phyloP scores from a whole-genome alignment of 2,797 vertebrate species.

The Masticophis lateralis region DNA sequence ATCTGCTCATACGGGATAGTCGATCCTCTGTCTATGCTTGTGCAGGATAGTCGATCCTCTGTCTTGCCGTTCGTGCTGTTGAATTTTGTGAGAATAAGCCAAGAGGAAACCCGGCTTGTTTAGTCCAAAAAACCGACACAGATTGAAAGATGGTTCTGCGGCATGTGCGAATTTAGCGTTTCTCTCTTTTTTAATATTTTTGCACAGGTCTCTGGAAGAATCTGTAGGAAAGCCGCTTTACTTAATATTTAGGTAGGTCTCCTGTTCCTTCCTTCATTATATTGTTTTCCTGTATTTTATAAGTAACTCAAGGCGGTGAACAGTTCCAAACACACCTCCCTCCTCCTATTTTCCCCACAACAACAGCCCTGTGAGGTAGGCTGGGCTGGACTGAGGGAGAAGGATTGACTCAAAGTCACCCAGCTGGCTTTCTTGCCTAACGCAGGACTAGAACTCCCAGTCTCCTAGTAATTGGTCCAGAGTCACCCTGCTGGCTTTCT shows the following conservation, averaged over 20 bases:
- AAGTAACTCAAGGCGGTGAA: not conserved
- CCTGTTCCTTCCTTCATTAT: not conserved
- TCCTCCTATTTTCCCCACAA: not conserved
- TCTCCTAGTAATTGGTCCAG: not conserved
- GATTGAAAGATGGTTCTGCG: not conserved
- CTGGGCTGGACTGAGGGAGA: not conserved
- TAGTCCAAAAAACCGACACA: not conserved
- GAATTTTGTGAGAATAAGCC: not conserved
- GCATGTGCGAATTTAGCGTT: not conserved
- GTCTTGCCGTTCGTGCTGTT: not conserved
- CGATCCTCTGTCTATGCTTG: not conserved
- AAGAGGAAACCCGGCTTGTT: not conserved
- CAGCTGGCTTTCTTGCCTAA: fast-evolving
- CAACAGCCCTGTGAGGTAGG: not conserved
- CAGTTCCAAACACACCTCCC: not conserved
- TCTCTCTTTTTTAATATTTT: not conserved
- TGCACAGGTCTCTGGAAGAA: conserved; percentile 87
- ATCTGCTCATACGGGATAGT: too few relatives aligned
- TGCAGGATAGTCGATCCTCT: not conserved
- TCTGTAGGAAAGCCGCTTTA: conserved; percentile 92
- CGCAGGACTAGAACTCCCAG: not conserved
- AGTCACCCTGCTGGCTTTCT: too few relatives aligned
- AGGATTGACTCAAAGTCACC: too few relatives aligned
- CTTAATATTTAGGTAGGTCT: conserved; percentile 82
- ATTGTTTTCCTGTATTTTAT: not conserved